A percentile compares a stretch with the other conserved stretches of the same genome.
phyloP scores from a whole-genome alignment of 1,140 invertebrate genomes.

The Penaeus vannamei region DNA sequence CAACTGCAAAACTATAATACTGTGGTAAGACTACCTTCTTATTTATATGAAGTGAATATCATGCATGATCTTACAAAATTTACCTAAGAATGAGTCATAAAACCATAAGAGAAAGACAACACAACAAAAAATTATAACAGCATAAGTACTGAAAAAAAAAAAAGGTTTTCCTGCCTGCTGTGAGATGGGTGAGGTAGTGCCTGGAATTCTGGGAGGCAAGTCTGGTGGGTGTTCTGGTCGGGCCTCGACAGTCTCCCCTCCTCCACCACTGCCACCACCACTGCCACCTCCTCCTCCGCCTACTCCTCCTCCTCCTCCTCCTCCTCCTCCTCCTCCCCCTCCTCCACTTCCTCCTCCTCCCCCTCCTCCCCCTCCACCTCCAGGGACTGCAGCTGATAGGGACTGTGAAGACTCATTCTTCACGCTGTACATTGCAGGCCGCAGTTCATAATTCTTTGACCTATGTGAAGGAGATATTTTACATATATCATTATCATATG shows the following conservation, averaged over 20 bases:
- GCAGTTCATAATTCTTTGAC: constrained; percentile 61
- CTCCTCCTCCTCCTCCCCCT: no score
- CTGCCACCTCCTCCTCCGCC: no score
- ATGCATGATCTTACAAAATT: neutral
- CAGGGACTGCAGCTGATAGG: constrained; percentile 35
- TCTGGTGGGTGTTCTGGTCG: constrained; percentile 77
- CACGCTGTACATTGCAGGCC: constrained; percentile 54
- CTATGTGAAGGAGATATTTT: constrained; percentile 1
- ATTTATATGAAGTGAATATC: neutral
- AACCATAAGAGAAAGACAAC: no score
- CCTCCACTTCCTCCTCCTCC: no score
- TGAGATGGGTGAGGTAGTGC: constrained; percentile 47
- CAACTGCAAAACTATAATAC: neutral
- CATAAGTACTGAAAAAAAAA: neutral
- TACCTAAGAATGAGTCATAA: no score
- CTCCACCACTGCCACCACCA: constrained; percentile 4
- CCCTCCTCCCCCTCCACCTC: neutral
- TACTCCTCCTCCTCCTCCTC: no score
- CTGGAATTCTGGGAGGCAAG: constrained; percentile 77
- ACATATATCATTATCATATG: neutral
- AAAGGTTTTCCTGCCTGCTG: constrained; percentile 22
- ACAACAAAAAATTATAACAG: neutral
- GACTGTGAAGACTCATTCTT: constrained; percentile 62
- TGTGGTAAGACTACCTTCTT: neutral
- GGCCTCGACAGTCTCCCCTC: constrained; percentile 68